Conservation (phyloP, 2,888 invertebrate species). For the Mythimna impura region DNA sequence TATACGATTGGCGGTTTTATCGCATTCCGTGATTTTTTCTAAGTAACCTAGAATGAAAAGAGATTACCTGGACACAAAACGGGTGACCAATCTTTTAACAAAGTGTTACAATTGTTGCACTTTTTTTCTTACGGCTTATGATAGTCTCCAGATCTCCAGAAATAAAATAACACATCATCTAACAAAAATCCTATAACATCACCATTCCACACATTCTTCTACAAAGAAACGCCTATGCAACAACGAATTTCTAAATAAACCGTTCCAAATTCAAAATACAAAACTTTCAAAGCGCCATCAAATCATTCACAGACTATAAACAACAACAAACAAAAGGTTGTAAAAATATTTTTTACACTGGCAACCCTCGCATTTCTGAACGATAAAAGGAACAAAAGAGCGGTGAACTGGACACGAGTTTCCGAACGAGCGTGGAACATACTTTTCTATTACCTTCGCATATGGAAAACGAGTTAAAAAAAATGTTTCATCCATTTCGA, state of each 20-base stretch:
- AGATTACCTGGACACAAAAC: too few species aligned
- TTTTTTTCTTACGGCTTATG: too few species aligned
- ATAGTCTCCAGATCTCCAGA: too few species aligned
- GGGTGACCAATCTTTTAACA: too few species aligned
- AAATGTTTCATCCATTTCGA: constrained; percentile 19
- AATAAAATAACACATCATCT: background rate
- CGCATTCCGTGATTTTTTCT: too few species aligned
- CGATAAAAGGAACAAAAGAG: constrained; percentile 67
- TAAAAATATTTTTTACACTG: constrained; percentile 63
- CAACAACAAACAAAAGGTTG: constrained; percentile 62
- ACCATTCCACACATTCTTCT: constrained; percentile 8
- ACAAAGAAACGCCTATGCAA: constrained; percentile 11
- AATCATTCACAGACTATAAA: constrained; percentile 58
- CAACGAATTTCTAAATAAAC: constrained; percentile 39
- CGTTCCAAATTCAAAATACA: constrained; percentile 42
- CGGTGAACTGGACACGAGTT: constrained; percentile 60
- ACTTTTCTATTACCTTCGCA: constrained; percentile 64
- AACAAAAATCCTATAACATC: background rate
- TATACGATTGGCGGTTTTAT: too few species aligned
- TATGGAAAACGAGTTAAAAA: constrained; percentile 49
- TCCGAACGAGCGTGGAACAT: constrained; percentile 64
- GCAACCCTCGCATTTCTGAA: constrained; percentile 65
- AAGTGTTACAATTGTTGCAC: too few species aligned
- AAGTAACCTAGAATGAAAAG: too few species aligned
- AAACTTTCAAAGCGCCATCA: constrained; percentile 48